Base-by-base conservation (phyloP, 1,140 invertebrate species). In the Diuraphis noxia region DNA sequence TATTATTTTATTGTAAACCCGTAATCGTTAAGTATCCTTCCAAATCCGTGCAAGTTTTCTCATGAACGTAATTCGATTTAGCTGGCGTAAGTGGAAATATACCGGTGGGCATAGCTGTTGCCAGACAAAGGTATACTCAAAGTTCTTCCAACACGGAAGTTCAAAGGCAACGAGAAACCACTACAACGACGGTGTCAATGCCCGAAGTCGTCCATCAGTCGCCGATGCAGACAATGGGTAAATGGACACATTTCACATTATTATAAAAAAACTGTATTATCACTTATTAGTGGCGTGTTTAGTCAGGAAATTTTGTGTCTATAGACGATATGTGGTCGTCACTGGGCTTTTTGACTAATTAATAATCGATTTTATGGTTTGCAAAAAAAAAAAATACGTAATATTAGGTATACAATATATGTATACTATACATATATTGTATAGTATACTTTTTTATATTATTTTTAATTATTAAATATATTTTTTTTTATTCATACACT, bases 71-170 rank as follows among this genome's bases (percentile, higher is more conserved):
- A 34, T 86, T 86, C 13, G 36, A 52, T 90, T 77, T 77, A 90
- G 81, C 92, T 25, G 82, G 77, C 46, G 79, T 92, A 23, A 92
- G 84, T 46, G 87, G 79, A 21, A 92, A 43, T 63, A 97, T 97
- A 93, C 97, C 97, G 92, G 96, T 98, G 93, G 97, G 97, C 81
- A 97, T 98, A 93, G 97, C 97, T 34, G 96, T 98, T 92, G 97
- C 97, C 63, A 95, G 97, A 92, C 97, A 98, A 93, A 95, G 97
- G 93, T 92, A 79, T 36, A 92, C 86, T 17, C 89, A 91, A 40
- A 91, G 89, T 36, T 49, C 89, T 36, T 90, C 72, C 19, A 90
- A 72, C 36, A 91, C 89, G 3, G 89, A 91, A 23, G 23, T 81
- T 49, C 89, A 91, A 82, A 43, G 72, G 25, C 63, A 81, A 82